Percentiles rank a stretch among this genome's conserved stretches.
Conservation (phyloP, 2,113 vertebrate species). For the Cebus imitator region DNA sequence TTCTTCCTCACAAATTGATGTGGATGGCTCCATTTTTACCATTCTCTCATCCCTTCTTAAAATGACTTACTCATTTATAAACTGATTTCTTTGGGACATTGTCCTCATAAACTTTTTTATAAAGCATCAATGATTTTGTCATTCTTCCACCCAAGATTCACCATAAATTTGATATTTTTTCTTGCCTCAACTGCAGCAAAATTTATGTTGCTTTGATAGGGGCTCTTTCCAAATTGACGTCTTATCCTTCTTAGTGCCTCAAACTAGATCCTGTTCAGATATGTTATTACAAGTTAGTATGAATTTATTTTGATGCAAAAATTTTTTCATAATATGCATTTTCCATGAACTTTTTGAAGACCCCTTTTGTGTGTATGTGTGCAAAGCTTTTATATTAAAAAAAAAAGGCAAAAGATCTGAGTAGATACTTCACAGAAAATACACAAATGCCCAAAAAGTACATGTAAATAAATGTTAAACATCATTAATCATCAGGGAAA, state of each 20-base stretch:
- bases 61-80: background rate
- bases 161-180: background rate
- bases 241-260: background rate
- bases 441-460: background rate
- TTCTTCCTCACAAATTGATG: background rate
- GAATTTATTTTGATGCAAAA: background rate
- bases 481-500: slow-evolving; percentile 18
- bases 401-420: slow-evolving; percentile 6
- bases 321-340: background rate
- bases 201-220: background rate
- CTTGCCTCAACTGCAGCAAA: background rate
- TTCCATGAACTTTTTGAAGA: background rate
- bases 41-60: background rate
- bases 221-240: background rate
- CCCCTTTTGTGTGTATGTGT: background rate
- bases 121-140: background rate
- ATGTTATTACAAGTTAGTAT: background rate
- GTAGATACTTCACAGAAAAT: slow-evolving; percentile 4
- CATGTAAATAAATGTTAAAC: background rate
- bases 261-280: background rate
- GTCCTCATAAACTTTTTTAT: background rate
- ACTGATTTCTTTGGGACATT: background rate
- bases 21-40: background rate
- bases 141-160: background rate
- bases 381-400: background rate